Conservation (phyloP, 2,797 vertebrate genomes). For the Pseudocheirus occidentalis region DNA sequence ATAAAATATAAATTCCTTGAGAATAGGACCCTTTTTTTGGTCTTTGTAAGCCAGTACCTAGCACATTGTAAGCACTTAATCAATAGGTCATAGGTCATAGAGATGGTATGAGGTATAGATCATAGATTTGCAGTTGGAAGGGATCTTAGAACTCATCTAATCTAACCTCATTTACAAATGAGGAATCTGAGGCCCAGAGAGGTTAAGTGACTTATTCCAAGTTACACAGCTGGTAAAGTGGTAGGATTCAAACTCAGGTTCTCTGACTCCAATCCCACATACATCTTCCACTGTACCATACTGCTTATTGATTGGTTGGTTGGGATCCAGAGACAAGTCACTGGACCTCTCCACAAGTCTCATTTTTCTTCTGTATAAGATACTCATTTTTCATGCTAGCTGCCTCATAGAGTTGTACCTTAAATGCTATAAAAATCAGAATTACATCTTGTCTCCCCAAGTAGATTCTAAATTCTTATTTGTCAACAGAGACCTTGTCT, state of each 20-base stretch:
- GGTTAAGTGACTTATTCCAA: neutral
- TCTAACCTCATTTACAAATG: neutral
- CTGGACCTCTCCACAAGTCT: neutral
- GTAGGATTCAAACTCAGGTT: neutral
- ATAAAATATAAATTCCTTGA: neutral
- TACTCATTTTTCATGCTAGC: neutral
- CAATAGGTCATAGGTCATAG: neutral
- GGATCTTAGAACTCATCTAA: neutral
- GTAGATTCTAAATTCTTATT: neutral
- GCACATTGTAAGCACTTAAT: neutral
- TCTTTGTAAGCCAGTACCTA: neutral
- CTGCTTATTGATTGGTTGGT: neutral
- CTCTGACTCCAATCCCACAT: neutral
- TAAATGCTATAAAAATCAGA: neutral
- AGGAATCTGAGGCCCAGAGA: neutral
- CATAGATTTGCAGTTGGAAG: neutral
- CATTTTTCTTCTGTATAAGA: neutral
- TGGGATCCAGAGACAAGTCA: neutral
- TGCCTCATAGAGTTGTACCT: neutral
- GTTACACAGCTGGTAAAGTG: neutral
- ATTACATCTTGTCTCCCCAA: neutral
- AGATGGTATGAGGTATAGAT: neutral
- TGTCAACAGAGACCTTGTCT: neutral
- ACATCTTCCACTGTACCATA: neutral
- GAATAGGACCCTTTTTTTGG: neutral